Base-by-base conservation (phyloP, 2,797 vertebrate species). In the Poecilia picta region DNA sequence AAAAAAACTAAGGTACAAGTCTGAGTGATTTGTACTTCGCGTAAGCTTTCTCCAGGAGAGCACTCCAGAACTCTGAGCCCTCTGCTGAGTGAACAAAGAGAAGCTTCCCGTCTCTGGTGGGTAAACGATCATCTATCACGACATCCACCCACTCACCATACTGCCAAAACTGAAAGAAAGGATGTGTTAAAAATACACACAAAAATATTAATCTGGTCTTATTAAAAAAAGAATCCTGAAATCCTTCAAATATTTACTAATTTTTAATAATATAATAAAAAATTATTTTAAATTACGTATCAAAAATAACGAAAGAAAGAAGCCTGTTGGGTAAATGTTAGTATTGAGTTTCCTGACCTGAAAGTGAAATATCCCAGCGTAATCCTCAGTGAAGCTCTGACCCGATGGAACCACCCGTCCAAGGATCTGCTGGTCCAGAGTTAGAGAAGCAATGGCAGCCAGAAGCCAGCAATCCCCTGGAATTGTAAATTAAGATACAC, bases 111-210 rank as follows among this genome's bases (percentile, higher is more conserved):
- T 97, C 87, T 94, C 74, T 97, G 73, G 93, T 92, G 73, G 96
- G 95, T 76, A 96, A 87, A 49, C 88, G 93, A 85, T 99, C 97
- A 70, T 99, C 98, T 10, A 98, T 86, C 39, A 98, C 97, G 7
- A 99, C 96, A 0, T 98, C 97, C 85, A 98, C 93, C 97, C 97
- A 98, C 84, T 96, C 95, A 1, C 98, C 96, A 0, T 93, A 97
- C 94, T 97, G 97, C 97, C 98, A 98, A 94, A 99, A 97, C 97
- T 95, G 88, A 64, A 25, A 47, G 39, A 77, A 80, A 83, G n/a
- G 68, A 20, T 5, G 25, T 0, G 0, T 77, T 3, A 66, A 72
- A 28, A n/a, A 66, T 2, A n/a, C 8, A 41, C 3, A 25, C 36
- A 68, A 68, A 66, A 12, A 39, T 41, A 25, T 23, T 10, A 11